Evolutionary conservation across 2,113 vertebrate species (phyloP).

Genomic region (Rhinolophus sinicus): DNA sequence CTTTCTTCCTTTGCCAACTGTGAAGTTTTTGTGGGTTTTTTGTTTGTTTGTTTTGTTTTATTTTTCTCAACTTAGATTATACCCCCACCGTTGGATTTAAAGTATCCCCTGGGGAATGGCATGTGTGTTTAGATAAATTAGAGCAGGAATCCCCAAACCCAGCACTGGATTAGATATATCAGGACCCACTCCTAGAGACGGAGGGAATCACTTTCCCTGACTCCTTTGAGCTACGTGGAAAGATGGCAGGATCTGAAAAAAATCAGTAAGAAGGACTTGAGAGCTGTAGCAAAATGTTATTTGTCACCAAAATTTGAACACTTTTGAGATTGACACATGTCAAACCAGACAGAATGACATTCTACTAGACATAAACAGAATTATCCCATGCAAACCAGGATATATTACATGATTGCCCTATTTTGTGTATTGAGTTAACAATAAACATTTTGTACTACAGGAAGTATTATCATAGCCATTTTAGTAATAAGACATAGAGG

Average conservation of each 20-base stretch:
- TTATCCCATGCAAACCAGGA: background rate
- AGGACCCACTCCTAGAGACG: rapidly evolving
- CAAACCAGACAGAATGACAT: background rate
- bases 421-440: background rate
- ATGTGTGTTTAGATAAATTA: background rate
- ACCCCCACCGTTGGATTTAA: background rate
- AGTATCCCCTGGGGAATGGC: background rate
- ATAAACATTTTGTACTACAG: background rate
- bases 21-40: no score
- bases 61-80: background rate
- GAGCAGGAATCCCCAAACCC: background rate
- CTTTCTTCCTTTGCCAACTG: background rate
- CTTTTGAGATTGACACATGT: background rate
- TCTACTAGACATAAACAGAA: background rate
- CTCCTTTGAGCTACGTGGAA: background rate
- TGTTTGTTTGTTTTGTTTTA: no score
- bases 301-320: background rate
- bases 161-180: background rate
- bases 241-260: background rate
- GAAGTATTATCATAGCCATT: background rate
- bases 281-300: background rate
- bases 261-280: background rate
- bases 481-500: background rate
- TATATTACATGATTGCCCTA: background rate
- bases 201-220: background rate